phyloP scores from a whole-genome alignment of 1,140 invertebrate genomes.

The Acromyrmex charruanus region DNA sequence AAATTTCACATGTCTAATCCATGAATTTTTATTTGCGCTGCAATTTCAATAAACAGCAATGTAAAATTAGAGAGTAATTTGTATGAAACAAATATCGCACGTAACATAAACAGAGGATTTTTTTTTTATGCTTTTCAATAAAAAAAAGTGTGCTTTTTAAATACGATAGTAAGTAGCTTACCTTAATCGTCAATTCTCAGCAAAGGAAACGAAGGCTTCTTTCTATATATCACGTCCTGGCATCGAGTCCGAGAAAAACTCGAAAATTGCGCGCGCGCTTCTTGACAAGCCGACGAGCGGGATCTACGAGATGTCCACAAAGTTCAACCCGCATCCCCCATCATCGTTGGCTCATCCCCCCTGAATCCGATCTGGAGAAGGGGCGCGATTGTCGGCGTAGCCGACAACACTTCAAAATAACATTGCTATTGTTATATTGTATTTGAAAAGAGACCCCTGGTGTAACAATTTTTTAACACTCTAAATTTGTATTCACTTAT shows the following conservation, averaged over 20 bases:
- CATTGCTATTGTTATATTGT: constrained; percentile 4
- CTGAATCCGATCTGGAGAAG: constrained; percentile 41
- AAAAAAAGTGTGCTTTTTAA: background rate
- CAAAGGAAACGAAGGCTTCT: background rate
- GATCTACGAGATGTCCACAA: constrained; percentile 33
- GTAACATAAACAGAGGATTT: background rate
- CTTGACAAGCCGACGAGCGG: constrained; percentile 39
- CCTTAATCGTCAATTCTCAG: constrained; percentile 47
- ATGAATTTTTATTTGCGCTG: background rate
- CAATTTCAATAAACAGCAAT: constrained; percentile 1
- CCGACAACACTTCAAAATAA: background rate
- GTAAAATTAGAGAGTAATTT: background rate
- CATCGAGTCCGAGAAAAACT: constrained; percentile 43
- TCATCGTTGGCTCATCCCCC: constrained; percentile 25
- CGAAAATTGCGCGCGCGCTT: constrained; percentile 51
- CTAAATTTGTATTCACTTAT: background rate
- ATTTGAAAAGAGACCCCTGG: background rate
- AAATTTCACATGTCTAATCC: background rate
- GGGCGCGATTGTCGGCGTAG: constrained; percentile 11
- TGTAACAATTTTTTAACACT: background rate
- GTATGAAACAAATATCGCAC: background rate
- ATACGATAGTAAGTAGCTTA: constrained; percentile 20
- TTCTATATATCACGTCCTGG: background rate
- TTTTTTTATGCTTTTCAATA: background rate
- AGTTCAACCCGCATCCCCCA: constrained; percentile 40